These are phyloP conservation scores for Spatulosminthurus flaviceps DNA, from an alignment of 2,888 invertebrate species.

Conservation along the genomic window DNA sequence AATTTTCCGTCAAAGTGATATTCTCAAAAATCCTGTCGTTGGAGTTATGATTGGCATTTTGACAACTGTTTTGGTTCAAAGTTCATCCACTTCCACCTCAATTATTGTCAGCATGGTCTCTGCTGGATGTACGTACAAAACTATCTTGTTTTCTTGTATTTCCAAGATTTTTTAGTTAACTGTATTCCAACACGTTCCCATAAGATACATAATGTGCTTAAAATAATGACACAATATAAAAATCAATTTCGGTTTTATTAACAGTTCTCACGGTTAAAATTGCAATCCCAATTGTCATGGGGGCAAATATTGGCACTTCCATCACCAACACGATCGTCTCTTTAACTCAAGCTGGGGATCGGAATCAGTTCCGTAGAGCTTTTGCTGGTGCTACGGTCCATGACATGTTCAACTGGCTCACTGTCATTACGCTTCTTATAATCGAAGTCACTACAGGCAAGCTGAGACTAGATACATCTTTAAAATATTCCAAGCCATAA, in stretches of 20 bases:
- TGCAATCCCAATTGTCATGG: slow-evolving; percentile 70
- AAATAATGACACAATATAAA: neutral
- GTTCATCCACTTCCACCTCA: slow-evolving; percentile 69
- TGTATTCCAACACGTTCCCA: neutral
- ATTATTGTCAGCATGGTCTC: slow-evolving; percentile 68
- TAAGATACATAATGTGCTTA: neutral
- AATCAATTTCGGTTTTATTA: slow-evolving; percentile 28
- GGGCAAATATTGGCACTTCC: slow-evolving; percentile 68
- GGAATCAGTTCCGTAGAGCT: slow-evolving; percentile 69
- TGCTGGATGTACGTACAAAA: slow-evolving; percentile 65
- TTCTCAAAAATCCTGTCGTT: slow-evolving; percentile 69
- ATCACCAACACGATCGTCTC: slow-evolving; percentile 70
- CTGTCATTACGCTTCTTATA: slow-evolving; percentile 69
- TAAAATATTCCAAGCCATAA: too few species aligned
- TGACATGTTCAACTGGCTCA: slow-evolving; percentile 71
- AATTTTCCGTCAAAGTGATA: slow-evolving; percentile 66
- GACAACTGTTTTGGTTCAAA: slow-evolving; percentile 70
- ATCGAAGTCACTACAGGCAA: slow-evolving; percentile 67
- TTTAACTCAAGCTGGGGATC: slow-evolving; percentile 66
- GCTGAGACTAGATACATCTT: slow-evolving; percentile 9
- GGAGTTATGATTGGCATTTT: slow-evolving; percentile 70
- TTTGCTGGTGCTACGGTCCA: slow-evolving; percentile 71
- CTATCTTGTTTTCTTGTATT: neutral
- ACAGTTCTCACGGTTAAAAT: slow-evolving; percentile 65
- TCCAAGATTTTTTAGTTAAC: neutral